Conservation (phyloP, 2,888 invertebrate genomes). For the Seladonia tumulorum region DNA sequence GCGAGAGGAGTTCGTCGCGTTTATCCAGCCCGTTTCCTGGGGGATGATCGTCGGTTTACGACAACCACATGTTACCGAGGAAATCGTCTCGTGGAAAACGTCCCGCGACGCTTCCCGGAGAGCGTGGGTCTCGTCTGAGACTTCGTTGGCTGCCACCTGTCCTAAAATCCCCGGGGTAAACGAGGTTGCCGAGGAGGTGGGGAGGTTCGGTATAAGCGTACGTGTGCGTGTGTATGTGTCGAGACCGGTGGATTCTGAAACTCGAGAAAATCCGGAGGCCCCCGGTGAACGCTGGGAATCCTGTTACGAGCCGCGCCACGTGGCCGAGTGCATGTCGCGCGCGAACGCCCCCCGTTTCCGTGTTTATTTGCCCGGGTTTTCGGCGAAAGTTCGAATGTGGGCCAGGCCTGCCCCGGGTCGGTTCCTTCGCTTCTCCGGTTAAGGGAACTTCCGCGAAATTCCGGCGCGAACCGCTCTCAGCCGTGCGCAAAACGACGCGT, state of each 20-base stretch:
- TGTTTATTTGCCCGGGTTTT: constrained; percentile 25
- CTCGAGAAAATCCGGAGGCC: constrained; percentile 67
- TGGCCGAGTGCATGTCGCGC: constrained; percentile 65
- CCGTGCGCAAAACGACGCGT: neutral
- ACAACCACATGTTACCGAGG: constrained; percentile 75
- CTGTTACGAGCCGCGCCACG: constrained; percentile 66
- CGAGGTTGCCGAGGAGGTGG: constrained; percentile 11
- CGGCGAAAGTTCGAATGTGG: constrained; percentile 28
- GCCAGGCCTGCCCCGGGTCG: neutral
- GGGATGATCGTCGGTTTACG: constrained; percentile 69
- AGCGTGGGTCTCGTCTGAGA: constrained; percentile 71
- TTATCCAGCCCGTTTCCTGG: constrained; percentile 60
- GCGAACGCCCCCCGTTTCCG: constrained; percentile 12
- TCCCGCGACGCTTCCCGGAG: constrained; percentile 72
- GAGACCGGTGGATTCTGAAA: constrained; percentile 58
- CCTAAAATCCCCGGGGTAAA: constrained; percentile 68
- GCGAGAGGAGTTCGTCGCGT: constrained; percentile 16
- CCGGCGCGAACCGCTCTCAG: neutral
- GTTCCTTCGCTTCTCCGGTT: neutral
- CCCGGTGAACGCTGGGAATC: constrained; percentile 57
- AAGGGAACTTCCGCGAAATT: constrained; percentile 28
- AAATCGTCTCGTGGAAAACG: constrained; percentile 66
- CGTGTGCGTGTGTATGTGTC: neutral
- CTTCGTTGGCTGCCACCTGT: constrained; percentile 77
- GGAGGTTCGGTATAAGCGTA: neutral